phyloP scores from a whole-genome alignment of 2,797 vertebrate genomes.

The Ataeniobius toweri region DNA sequence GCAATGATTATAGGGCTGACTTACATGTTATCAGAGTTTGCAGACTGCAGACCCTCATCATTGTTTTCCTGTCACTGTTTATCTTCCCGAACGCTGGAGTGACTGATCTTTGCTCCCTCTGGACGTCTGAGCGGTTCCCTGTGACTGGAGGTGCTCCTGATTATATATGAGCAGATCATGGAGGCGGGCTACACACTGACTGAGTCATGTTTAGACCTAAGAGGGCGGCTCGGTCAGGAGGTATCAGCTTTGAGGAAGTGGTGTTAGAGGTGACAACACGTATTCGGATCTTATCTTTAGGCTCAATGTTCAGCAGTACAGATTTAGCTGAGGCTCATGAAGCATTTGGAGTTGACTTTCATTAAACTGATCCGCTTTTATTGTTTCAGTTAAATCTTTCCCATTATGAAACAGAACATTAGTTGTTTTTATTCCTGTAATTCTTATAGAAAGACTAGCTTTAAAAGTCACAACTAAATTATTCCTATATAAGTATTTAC shows the following conservation, averaged over 20 bases:
- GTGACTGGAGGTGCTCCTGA: conserved; percentile 21
- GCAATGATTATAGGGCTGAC: conserved; percentile 4
- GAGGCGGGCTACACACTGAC: conserved; percentile 10
- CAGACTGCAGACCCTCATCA: conserved; percentile 11
- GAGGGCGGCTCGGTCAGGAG: not conserved
- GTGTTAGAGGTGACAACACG: not conserved
- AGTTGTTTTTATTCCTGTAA: not conserved
- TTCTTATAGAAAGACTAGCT: not conserved
- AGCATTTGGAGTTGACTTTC: not conserved
- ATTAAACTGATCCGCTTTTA: not conserved
- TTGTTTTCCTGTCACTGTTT: not conserved
- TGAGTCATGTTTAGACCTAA: conserved; percentile 4
- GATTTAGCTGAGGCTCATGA: no score
- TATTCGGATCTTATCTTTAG: not conserved
- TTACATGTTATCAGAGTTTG: conserved; percentile 29
- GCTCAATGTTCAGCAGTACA: not conserved
- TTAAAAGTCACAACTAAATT: not conserved
- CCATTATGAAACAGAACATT: not conserved
- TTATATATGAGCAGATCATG: conserved; percentile 12
- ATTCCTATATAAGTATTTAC: not conserved
- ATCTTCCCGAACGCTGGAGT: conserved; percentile 5
- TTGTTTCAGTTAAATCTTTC: not conserved
- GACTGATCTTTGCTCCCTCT: conserved; percentile 14
- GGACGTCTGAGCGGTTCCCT: conserved; percentile 14
- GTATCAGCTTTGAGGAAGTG: not conserved